phyloP scores from a whole-genome alignment of 1,140 invertebrate species.

The Whitmania pigra region DNA sequence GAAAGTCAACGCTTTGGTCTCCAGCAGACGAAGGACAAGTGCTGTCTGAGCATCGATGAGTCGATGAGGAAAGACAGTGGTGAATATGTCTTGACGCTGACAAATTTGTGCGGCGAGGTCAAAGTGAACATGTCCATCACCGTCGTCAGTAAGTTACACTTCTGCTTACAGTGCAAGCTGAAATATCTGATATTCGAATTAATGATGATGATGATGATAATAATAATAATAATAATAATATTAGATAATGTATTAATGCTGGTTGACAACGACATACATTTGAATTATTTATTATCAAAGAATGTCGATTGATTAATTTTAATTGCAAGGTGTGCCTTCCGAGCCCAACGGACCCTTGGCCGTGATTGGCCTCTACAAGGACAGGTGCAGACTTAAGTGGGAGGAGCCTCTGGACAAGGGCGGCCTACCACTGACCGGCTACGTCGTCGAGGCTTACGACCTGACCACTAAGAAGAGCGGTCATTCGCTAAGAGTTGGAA shows the following conservation, averaged over 20 bases:
- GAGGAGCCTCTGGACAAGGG: slow-evolving; percentile 68
- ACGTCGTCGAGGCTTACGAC: slow-evolving; percentile 83
- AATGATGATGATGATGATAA: no score
- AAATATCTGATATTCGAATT: no score
- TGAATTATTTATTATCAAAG: not conserved
- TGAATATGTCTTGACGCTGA: slow-evolving; percentile 27
- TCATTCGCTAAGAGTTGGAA: slow-evolving; percentile 55
- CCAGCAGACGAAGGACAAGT: slow-evolving; percentile 18
- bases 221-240: no score
- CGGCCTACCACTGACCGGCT: slow-evolving; percentile 77
- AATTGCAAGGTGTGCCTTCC: slow-evolving; percentile 26
- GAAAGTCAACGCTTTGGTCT: slow-evolving; percentile 43
- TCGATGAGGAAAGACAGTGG: slow-evolving; percentile 24
- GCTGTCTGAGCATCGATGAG: slow-evolving; percentile 24
- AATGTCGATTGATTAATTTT: no score
- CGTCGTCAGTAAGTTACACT: slow-evolving; percentile 28
- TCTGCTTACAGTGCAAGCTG: no score
- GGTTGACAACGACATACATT: no score
- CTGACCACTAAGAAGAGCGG: slow-evolving; percentile 51
- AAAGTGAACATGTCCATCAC: slow-evolving; percentile 26
- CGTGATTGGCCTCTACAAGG: slow-evolving; percentile 77
- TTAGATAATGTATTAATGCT: no score
- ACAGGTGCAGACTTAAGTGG: slow-evolving; percentile 82
- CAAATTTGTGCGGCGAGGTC: slow-evolving; percentile 26
- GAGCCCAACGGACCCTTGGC: slow-evolving; percentile 60